These are phyloP conservation scores for Danionella dracula DNA, from an alignment of 2,797 vertebrate genomes.

Conservation along the genomic window DNA sequence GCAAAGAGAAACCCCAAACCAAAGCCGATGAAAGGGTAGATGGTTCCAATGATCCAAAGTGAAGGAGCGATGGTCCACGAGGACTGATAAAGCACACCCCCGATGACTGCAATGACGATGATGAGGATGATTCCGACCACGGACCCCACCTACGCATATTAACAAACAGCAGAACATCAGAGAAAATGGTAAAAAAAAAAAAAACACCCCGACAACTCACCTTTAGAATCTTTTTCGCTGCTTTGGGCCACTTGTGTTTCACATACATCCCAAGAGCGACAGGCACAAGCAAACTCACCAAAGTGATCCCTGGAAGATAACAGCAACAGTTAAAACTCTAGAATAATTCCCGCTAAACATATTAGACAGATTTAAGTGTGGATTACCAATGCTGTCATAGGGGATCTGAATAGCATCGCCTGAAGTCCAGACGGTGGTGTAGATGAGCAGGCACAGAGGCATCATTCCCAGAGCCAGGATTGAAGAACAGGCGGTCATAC, in stretches of 20 bases:
- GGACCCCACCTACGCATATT: constrained; percentile 77
- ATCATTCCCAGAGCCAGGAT: constrained; percentile 96
- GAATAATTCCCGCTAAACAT: neutral
- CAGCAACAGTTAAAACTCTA: neutral
- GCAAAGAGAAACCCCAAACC: constrained; percentile 81
- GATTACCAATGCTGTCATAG: constrained; percentile 86
- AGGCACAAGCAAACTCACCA: constrained; percentile 81
- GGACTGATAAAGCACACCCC: constrained; percentile 86
- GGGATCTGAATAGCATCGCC: constrained; percentile 75
- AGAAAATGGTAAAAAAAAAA: neutral
- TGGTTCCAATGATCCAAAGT: constrained; percentile 86
- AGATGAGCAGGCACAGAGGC: constrained; percentile 90
- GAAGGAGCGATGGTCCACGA: constrained; percentile 84
- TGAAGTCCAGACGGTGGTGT: constrained; percentile 83
- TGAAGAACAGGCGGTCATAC: constrained; percentile 95
- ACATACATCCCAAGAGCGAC: constrained; percentile 76
- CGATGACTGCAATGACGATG: constrained; percentile 79
- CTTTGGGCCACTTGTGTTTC: constrained; percentile 78
- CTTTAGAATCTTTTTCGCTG: constrained; percentile 85
- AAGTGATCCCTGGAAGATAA: constrained; percentile 74
- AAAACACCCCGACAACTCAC: too few relatives aligned
- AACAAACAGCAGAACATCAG: neutral
- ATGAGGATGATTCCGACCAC: constrained; percentile 77
- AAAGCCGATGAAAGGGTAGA: constrained; percentile 86
- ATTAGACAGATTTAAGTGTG: neutral